phyloP scores from a whole-genome alignment of 1,140 invertebrate species.

The Paralvinella palmiformis region DNA sequence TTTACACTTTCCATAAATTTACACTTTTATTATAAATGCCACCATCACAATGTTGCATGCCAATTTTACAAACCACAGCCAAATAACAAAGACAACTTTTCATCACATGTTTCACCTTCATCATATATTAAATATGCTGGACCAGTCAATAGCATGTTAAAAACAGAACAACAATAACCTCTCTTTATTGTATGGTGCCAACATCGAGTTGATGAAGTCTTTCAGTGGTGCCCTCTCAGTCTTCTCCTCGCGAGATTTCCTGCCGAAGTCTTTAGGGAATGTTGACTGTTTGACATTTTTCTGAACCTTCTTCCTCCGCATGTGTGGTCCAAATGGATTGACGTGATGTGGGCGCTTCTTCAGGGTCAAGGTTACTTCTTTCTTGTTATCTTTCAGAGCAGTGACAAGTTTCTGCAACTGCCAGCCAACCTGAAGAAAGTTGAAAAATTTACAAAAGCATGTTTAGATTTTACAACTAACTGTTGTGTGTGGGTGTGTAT shows the following conservation, averaged over 20 bases:
- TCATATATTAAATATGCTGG: no score
- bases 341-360: conserved; percentile 79
- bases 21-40: no score
- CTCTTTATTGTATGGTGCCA: no score
- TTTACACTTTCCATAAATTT: no score
- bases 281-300: conserved; percentile 27
- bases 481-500: no score
- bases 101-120: no score
- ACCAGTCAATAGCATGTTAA: no score
- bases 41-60: no score
- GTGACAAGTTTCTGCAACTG: conserved; percentile 72
- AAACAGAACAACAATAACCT: no score
- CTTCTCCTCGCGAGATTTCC: conserved; percentile 34
- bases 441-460: neutral
- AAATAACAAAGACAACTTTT: no score
- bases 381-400: conserved; percentile 68
- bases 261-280: conserved; percentile 37
- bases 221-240: neutral
- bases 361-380: conserved; percentile 72
- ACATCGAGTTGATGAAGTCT: neutral
- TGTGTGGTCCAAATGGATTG: conserved; percentile 69
- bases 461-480: no score
- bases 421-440: conserved; percentile 63
- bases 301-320: conserved; percentile 41
- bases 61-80: no score